Conservation (phyloP, 2,113 vertebrate species). For the Leptobrachium ailaonicum region DNA sequence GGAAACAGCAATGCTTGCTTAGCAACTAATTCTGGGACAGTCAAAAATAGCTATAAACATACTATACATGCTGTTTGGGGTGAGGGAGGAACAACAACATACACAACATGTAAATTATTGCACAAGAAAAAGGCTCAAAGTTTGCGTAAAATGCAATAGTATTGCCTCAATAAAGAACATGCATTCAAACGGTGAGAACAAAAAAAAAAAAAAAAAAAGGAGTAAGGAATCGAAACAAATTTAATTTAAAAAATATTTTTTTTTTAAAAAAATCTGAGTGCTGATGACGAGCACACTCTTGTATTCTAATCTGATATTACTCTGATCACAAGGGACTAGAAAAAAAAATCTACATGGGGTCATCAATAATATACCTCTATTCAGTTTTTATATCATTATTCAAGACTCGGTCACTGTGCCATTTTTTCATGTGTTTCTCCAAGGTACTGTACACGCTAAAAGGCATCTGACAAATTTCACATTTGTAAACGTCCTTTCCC, state of each 20-base stretch:
- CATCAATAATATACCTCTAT: constrained; percentile 87
- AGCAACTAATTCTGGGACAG: constrained; percentile 97
- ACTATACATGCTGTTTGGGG: constrained; percentile 97
- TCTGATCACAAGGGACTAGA: constrained; percentile 85
- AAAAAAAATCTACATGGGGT: constrained; percentile 85
- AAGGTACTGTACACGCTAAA: constrained; percentile 99
- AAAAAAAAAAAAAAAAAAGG: constrained; percentile 60
- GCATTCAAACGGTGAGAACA: constrained; percentile 96
- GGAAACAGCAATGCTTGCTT: constrained; percentile 97
- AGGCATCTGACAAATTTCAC: constrained; percentile 99
- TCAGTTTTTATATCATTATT: constrained; percentile 99
- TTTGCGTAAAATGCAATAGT: constrained; percentile 99
- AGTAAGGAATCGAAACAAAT: background rate
- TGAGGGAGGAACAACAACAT: constrained; percentile 80
- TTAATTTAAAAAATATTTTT: constrained; percentile 59
- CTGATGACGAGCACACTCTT: constrained; percentile 96
- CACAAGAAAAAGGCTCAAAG: constrained; percentile 99
- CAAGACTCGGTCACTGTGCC: constrained; percentile 99
- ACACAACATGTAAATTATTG: constrained; percentile 99
- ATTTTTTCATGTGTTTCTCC: constrained; percentile 99
- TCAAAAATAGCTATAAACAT: constrained; percentile 95
- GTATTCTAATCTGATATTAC: constrained; percentile 85
- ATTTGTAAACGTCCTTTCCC: constrained; percentile 99
- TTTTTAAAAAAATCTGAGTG: constrained; percentile 78
- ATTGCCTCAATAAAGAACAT: constrained; percentile 99